Base-by-base conservation (phyloP, 1,140 invertebrate species). In the Drosophila tsacasi region DNA sequence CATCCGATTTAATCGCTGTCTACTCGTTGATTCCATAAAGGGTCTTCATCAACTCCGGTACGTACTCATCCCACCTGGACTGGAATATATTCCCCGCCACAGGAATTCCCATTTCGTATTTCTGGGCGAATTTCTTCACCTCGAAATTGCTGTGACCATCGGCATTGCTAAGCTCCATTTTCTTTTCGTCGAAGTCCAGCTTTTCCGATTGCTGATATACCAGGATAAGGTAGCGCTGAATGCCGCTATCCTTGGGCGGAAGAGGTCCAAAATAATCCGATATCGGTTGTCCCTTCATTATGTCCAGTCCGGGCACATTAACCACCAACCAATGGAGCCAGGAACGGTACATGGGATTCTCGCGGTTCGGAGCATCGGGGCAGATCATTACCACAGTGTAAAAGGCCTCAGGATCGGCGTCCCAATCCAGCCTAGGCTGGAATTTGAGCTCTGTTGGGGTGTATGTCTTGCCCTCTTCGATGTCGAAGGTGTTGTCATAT, bases 271-370 rank as follows among this genome's bases (percentile, higher is more conserved):
- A 94, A 92, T 98, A 99, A 2, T 95, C 96, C 4, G 96, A 95
- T 0, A 98, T 93, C 93, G 94, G 63, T n/a, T 97, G 96, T 15
- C 98, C 98, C 54, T 95, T 94, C 0, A 89, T 80, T 1, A 99
- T 92, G 47, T 97, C 94, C 68, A 93, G 93, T 19, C 96, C 97
- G 5, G 97, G 97, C 81, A 99, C 97, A 91, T 99, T 99, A 4
- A 95, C 96, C 3, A 99, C 96, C 5, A 98, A 91, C 97, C 98
- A 99, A 92, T 99, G 98, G 74, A 97, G 96, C 96, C 96, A 98
- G 93, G 98, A 97, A 8, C 97, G 94, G 83, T 95, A 97, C 55
- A 95, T 96, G 0, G 96, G 97, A 65, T 96, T 94, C 5, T 95
- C 93, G 1, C 97, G 95, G 82, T 95, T 97, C 15, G 98, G 98